Conservation (phyloP, 2,888 invertebrate genomes). For the Hedya salicella region DNA sequence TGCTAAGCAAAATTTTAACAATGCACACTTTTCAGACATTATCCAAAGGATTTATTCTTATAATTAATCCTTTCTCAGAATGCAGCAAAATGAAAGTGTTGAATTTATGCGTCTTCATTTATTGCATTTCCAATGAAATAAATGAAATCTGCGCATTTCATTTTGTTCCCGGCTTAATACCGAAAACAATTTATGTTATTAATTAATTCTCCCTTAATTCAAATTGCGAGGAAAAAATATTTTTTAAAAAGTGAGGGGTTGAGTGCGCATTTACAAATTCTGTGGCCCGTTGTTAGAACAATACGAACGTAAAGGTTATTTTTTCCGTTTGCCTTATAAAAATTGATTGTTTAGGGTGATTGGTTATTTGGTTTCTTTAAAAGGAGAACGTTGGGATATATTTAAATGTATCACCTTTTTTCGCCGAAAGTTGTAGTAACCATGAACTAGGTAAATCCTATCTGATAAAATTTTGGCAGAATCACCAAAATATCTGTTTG, state of each 20-base stretch:
- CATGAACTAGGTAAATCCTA: too few species aligned
- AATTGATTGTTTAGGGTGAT: background rate
- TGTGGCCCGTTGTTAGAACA: slow-evolving; percentile 8
- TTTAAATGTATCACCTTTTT: background rate
- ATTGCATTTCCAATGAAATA: slow-evolving; percentile 29
- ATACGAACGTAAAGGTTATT: slow-evolving; percentile 2
- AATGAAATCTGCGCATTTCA: slow-evolving; percentile 16
- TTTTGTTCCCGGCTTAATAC: slow-evolving; percentile 19
- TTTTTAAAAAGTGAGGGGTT: slow-evolving; percentile 16
- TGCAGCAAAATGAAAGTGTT: slow-evolving; percentile 25
- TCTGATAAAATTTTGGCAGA: too few species aligned
- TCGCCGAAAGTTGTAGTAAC: too few species aligned
- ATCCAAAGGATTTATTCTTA: slow-evolving; percentile 14
- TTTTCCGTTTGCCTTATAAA: background rate
- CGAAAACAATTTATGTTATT: slow-evolving; percentile 32
- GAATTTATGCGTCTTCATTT: slow-evolving; percentile 34
- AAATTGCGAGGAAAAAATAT: slow-evolving; percentile 5
- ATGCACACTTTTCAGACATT: background rate
- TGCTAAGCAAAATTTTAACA: too few species aligned
- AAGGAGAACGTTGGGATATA: background rate
- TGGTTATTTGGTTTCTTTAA: background rate
- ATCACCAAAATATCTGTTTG: too few species aligned
- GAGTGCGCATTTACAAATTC: slow-evolving; percentile 8
- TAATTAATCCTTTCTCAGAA: slow-evolving; percentile 21
- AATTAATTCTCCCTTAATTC: slow-evolving; percentile 25